Conservation (phyloP, 2,888 invertebrate species). For the Lasioglossum lativentre region DNA sequence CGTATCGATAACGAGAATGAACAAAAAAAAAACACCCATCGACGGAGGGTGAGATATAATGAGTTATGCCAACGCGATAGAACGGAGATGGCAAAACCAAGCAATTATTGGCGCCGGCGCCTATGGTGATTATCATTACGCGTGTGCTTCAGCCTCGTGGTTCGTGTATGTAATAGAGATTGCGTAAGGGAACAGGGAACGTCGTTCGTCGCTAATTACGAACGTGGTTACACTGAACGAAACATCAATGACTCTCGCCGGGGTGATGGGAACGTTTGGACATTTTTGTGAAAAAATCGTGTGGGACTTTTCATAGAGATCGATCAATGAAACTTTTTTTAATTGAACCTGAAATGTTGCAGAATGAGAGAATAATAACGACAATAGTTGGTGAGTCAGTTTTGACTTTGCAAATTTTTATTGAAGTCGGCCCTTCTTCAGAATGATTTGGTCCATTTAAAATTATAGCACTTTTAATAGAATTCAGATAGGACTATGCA, state of each 20-base stretch:
- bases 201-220: constrained; percentile 30
- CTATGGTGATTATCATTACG: constrained; percentile 62
- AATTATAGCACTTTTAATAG: too few relatives aligned
- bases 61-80: constrained; percentile 56
- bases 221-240: not conserved
- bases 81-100: constrained; percentile 38
- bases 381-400: not conserved
- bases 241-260: not conserved
- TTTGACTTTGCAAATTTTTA: not conserved
- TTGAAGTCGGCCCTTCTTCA: not conserved
- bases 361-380: not conserved
- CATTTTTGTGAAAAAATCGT: not conserved
- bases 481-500: too few relatives aligned
- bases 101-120: constrained; percentile 67
- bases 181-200: constrained; percentile 40
- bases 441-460: not conserved
- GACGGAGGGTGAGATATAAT: constrained; percentile 48
- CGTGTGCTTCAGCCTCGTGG: constrained; percentile 23
- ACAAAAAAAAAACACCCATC: not conserved
- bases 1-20: constrained; percentile 3
- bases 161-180: constrained; percentile 34
- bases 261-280: not conserved
- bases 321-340: not conserved
- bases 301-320: not conserved
- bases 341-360: not conserved